These are phyloP conservation scores for Uria aalge DNA, from an alignment of 2,113 vertebrate genomes.

Conservation along the genomic window DNA sequence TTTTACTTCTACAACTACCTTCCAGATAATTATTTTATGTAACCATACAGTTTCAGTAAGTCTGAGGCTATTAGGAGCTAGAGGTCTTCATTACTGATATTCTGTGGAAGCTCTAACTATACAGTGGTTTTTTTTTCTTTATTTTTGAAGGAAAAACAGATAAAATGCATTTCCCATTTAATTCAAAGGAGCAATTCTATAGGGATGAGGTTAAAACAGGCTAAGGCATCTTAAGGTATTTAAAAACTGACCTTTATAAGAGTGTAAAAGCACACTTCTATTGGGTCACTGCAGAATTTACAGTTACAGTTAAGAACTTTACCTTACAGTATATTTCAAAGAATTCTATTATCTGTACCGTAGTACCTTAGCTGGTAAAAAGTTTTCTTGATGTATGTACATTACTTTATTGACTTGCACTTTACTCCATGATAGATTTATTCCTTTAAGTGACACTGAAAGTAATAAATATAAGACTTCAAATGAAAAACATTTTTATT, in stretches of 20 bases:
- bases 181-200: background rate
- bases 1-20: background rate
- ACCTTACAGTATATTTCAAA: constrained; percentile 12
- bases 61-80: background rate
- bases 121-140: background rate
- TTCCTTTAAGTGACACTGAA: constrained; percentile 44
- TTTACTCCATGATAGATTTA: constrained; percentile 58
- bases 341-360: background rate
- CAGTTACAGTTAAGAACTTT: constrained; percentile 16
- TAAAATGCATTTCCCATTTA: background rate
- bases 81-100: background rate
- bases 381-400: constrained; percentile 8
- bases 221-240: background rate
- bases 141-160: background rate
- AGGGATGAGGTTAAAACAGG: background rate
- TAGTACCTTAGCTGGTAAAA: background rate
- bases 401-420: constrained; percentile 58
- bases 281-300: constrained; percentile 11
- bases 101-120: background rate
- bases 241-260: background rate
- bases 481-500: constrained; percentile 40
- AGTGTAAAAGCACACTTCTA: background rate
- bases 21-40: background rate
- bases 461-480: constrained; percentile 56
- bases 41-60: background rate